phyloP scores from a whole-genome alignment of 2,113 vertebrate species.

The Arenaria interpres region DNA sequence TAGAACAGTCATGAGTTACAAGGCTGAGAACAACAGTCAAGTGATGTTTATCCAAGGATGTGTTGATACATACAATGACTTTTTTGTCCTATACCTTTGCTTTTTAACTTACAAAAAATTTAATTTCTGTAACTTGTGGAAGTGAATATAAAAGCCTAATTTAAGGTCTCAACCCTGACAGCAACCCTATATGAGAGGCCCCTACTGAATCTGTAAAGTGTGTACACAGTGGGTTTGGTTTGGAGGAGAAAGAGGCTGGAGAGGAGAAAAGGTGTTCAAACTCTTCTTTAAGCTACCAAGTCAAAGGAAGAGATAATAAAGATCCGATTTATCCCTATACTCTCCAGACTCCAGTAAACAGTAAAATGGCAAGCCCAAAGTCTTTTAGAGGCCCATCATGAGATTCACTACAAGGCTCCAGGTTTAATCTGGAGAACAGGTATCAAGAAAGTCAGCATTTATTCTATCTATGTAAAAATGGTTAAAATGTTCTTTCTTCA shows the following conservation, averaged over 20 bases:
- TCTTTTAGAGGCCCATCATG: neutral
- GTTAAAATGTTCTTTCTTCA: neutral
- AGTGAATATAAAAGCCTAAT: neutral
- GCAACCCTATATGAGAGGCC: neutral
- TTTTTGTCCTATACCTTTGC: neutral
- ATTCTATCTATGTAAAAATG: neutral
- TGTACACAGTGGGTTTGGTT: neutral
- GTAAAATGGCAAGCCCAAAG: neutral
- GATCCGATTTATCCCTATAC: neutral
- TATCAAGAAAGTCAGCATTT: neutral
- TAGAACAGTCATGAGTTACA: neutral
- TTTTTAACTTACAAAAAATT: neutral
- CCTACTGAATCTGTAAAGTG: neutral
- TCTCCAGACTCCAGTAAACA: neutral
- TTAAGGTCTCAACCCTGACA: neutral
- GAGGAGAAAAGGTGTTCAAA: neutral
- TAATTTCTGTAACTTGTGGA: neutral
- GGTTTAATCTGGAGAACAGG: neutral
- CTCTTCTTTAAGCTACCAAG: neutral
- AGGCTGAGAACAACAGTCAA: neutral
- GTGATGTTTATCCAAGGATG: neutral
- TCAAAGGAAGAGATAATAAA: neutral
- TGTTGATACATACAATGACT: neutral
- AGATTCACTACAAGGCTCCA: neutral
- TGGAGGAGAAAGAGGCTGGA: neutral